Percentiles rank a stretch among this genome's conserved stretches.
These are phyloP conservation scores for Semicossyphus pulcher DNA, from an alignment of 2,113 vertebrate species.

Conservation along the genomic window DNA sequence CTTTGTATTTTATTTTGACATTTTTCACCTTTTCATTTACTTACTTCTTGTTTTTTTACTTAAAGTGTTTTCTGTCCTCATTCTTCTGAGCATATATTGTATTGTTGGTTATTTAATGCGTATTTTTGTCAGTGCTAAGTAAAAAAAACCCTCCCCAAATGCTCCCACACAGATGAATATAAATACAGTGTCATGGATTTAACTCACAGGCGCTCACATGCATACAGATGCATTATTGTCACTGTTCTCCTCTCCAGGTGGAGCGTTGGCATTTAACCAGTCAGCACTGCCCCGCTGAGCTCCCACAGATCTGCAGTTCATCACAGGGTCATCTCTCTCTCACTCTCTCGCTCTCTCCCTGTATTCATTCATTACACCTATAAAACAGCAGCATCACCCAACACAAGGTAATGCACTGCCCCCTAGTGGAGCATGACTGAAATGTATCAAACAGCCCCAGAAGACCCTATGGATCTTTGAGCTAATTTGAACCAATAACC, in stretches of 20 bases:
- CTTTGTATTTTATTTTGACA: no score
- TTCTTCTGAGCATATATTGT: no score
- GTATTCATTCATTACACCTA: slow-evolving; percentile 64
- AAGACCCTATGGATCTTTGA: slow-evolving; percentile 35
- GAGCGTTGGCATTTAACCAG: slow-evolving; percentile 78
- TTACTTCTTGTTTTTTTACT: no score
- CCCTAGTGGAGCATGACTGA: slow-evolving; percentile 50
- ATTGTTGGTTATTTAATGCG: no score
- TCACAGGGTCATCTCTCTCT: slow-evolving; percentile 81
- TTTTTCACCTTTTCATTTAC: no score
- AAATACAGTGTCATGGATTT: slow-evolving; percentile 35
- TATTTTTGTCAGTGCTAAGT: no score
- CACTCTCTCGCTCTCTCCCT: slow-evolving; percentile 54
- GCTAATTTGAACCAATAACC: slow-evolving; percentile 72
- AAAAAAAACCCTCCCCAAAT: not conserved
- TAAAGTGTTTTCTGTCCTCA: no score
- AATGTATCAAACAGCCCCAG: not conserved
- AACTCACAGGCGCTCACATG: slow-evolving; percentile 9
- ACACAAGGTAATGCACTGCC: slow-evolving; percentile 65
- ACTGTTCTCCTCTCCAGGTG: slow-evolving; percentile 71
- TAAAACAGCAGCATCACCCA: slow-evolving; percentile 16
- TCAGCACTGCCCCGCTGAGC: slow-evolving; percentile 72
- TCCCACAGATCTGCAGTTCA: slow-evolving; percentile 82
- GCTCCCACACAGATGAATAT: slow-evolving; percentile 17
- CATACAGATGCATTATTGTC: slow-evolving; percentile 63